Conservation (phyloP, 2,888 invertebrate species). For the Drosophila testacea region DNA sequence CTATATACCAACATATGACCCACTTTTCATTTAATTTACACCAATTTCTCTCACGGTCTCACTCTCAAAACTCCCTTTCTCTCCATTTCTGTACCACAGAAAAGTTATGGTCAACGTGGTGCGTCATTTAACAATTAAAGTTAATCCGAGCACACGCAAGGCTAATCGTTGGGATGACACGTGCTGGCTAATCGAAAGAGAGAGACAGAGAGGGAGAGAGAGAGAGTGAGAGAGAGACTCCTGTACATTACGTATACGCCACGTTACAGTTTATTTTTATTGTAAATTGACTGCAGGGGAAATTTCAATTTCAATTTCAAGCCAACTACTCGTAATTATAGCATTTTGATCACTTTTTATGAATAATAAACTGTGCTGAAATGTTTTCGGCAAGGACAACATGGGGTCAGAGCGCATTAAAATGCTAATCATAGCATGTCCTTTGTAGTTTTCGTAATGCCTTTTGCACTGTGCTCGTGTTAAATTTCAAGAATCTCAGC, state of each 20-base stretch:
- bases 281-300: constrained; percentile 50
- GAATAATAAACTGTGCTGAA: constrained; percentile 17
- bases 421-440: constrained; percentile 40
- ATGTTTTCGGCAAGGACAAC: constrained; percentile 18
- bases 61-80: background rate
- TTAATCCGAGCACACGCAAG: constrained; percentile 78
- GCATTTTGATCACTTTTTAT: constrained; percentile 28
- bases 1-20: constrained; percentile 48
- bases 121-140: constrained; percentile 78
- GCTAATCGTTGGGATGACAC: constrained; percentile 78
- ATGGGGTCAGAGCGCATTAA: constrained; percentile 19
- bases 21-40: constrained; percentile 11
- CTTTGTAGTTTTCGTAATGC: constrained; percentile 24
- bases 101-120: constrained; percentile 64
- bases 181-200: constrained; percentile 12
- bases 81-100: background rate
- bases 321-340: constrained; percentile 50
- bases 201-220: background rate
- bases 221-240: background rate
- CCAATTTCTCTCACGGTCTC: constrained; percentile 1
- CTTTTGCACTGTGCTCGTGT: constrained; percentile 8
- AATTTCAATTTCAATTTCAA: constrained; percentile 49
- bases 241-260: constrained; percentile 25
- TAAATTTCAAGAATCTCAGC: constrained; percentile 24
- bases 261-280: constrained; percentile 13